Evolutionary conservation across 1,140 invertebrate genomes (phyloP).

Genomic region (Bicyclus anynana): DNA sequence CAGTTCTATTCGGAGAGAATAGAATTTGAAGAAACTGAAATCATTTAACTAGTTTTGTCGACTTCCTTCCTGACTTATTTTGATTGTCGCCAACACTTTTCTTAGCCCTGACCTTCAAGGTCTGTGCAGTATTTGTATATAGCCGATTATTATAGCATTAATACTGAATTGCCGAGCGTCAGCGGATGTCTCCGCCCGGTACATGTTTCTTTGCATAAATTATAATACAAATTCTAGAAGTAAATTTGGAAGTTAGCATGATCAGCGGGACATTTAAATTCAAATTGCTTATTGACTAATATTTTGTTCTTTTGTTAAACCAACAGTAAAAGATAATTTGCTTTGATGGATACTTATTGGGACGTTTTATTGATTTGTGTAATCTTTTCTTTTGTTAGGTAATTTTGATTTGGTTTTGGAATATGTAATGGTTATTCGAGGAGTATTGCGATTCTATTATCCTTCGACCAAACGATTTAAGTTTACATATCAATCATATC

Average conservation of each 20-base stretch:
- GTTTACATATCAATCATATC: no score
- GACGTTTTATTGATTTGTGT: neutral
- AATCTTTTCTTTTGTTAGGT: no score
- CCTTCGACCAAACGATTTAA: no score
- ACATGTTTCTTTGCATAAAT: slow-evolving; percentile 65
- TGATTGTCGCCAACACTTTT: neutral
- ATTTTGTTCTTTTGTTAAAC: slow-evolving; percentile 13
- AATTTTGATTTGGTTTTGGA: neutral
- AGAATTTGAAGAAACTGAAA: no score
- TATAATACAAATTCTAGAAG: slow-evolving; percentile 38
- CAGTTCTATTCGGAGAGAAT: no score
- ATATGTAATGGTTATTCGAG: no score
- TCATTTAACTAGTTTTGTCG: neutral
- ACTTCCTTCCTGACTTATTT: neutral
- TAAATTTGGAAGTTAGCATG: slow-evolving; percentile 35
- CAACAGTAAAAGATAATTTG: slow-evolving; percentile 7
- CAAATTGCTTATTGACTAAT: slow-evolving; percentile 25
- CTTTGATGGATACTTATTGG: neutral
- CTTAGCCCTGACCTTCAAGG: slow-evolving; percentile 53
- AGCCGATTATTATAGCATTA: slow-evolving; percentile 62
- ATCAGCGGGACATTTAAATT: slow-evolving; percentile 38
- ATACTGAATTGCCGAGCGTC: slow-evolving; percentile 55
- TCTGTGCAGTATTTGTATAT: slow-evolving; percentile 43
- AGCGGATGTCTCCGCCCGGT: slow-evolving; percentile 55
- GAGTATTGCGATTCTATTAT: no score